Conservation (phyloP, 35 echinoderm and acorn worm species). For the Apostichopus californicus region DNA sequence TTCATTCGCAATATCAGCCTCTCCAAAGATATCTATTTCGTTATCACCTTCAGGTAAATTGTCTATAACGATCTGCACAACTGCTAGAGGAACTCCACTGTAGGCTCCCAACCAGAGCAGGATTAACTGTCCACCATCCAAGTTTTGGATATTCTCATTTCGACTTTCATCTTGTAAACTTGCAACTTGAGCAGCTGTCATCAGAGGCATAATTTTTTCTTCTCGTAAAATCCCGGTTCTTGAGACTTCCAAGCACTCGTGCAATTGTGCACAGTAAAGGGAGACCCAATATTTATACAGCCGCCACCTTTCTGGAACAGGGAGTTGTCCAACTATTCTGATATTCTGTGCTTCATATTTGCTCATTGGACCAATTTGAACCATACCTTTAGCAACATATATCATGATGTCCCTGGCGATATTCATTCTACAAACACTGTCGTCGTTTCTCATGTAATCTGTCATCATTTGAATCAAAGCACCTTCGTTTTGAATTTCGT, state of each 20-base stretch:
- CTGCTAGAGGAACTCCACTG: constrained; percentile 25
- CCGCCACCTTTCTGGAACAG: constrained; percentile 56
- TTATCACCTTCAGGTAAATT: constrained; percentile 36
- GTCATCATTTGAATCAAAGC: constrained; percentile 3
- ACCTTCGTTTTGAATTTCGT: background rate
- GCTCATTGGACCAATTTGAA: constrained; percentile 23
- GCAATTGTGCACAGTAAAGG: constrained; percentile 15
- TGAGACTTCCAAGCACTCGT: constrained; percentile 19
- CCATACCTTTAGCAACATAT: constrained; percentile 17
- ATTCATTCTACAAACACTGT: background rate
- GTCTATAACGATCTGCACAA: background rate
- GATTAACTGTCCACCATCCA: constrained; percentile 26
- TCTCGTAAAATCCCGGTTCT: background rate
- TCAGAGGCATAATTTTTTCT: background rate
- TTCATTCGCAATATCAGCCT: constrained; percentile 46
- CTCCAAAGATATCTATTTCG: constrained; percentile 48
- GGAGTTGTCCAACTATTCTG: constrained; percentile 38
- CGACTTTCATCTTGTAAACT: background rate
- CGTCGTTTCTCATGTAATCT: constrained; percentile 15
- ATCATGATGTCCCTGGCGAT: background rate
- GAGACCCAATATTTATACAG: constrained; percentile 72
- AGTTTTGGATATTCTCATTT: constrained; percentile 17
- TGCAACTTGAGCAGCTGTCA: constrained; percentile 9
- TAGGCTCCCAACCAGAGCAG: constrained; percentile 18
- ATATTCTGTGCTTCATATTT: constrained; percentile 38